Conservation (phyloP, 2,797 vertebrate genomes). For the Pseudomugil tenellus region DNA sequence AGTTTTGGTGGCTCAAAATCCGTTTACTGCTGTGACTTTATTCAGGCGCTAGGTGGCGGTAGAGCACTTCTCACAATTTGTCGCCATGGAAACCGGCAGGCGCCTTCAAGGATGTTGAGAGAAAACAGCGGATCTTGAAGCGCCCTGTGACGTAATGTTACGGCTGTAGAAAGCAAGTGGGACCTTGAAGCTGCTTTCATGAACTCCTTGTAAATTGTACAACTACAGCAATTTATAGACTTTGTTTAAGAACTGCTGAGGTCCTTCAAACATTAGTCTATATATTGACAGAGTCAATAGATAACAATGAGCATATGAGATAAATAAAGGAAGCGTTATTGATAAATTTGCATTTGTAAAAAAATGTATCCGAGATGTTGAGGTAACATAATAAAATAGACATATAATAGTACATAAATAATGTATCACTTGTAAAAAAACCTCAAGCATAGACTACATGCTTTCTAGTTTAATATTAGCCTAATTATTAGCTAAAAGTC, state of each 20-base stretch:
- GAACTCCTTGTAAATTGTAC: not conserved
- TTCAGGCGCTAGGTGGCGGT: conserved; percentile 62
- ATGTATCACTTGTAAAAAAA: too few relatives aligned
- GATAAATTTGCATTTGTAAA: not conserved
- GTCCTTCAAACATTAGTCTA: too few relatives aligned
- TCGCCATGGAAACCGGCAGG: conserved; percentile 84
- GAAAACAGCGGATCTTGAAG: conserved; percentile 49
- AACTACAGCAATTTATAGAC: not conserved
- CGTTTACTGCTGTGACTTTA: not conserved
- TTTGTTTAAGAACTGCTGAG: not conserved
- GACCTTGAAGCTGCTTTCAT: conserved; percentile 60
- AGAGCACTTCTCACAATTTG: conserved; percentile 21
- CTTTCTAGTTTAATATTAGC: not conserved
- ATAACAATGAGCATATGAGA: not conserved
- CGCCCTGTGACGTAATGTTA: conserved; percentile 80
- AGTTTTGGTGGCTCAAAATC: too few relatives aligned
- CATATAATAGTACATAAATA: too few relatives aligned
- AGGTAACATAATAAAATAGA: too few relatives aligned
- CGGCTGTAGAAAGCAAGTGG: conserved; percentile 59
- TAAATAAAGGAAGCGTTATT: not conserved
- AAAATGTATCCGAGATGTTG: not conserved
- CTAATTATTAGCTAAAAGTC: not conserved
- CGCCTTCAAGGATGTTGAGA: conserved; percentile 73
- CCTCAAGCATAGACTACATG: too few relatives aligned
- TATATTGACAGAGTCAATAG: not conserved